Conservation (phyloP, 2,888 invertebrate genomes). For the Pyrrhosoma nymphula region DNA sequence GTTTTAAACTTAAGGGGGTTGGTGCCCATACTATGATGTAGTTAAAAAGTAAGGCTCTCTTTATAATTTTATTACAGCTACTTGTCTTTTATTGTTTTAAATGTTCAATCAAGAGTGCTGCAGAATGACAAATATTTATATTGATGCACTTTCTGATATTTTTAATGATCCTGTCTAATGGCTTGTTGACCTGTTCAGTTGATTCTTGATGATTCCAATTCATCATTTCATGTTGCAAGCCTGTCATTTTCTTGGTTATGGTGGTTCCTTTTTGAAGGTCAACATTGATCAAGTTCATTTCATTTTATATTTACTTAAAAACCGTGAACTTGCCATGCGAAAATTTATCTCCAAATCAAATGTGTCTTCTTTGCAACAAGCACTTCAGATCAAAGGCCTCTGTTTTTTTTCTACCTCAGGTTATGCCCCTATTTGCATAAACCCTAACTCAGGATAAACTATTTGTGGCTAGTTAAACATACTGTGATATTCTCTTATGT, state of each 20-base stretch:
- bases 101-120: not conserved
- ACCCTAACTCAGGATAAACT: not conserved
- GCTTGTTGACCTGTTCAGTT: not conserved
- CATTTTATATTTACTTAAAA: too few relatives aligned
- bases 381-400: not conserved
- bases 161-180: not conserved
- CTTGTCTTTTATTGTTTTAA: not conserved
- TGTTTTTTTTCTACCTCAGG: not conserved
- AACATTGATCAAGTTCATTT: too few relatives aligned
- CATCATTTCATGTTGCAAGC: not conserved
- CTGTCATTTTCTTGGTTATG: not conserved
- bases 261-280: too few relatives aligned
- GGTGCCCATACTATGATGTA: not conserved
- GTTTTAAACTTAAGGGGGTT: not conserved
- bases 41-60: not conserved
- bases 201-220: not conserved
- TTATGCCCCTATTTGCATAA: not conserved
- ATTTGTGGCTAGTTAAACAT: not conserved
- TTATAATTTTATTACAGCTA: not conserved
- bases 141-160: not conserved
- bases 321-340: too few relatives aligned
- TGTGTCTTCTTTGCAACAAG: not conserved
- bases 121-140: not conserved
- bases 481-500: not conserved
- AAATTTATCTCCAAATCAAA: too few relatives aligned